Base-by-base conservation (phyloP, 2,888 invertebrate species). In the Patella caerulea region DNA sequence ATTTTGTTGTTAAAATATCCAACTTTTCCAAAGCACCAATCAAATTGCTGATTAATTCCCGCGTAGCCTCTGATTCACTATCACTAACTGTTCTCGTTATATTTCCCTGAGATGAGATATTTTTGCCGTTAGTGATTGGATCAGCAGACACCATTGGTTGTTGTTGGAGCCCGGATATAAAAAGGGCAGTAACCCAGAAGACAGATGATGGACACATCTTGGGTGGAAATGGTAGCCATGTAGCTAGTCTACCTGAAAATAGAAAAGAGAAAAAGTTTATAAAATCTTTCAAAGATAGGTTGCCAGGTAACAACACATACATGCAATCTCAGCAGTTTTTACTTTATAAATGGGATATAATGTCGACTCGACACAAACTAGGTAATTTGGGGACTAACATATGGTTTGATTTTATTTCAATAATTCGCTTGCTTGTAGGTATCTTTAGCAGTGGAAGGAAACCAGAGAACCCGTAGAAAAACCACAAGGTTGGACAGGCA, bases 1-100 rank as follows among this genome's bases (percentile, higher is more conserved):
- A 19, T 24, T 65, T 65, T 12, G 24, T 65, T 24, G 24, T 24
- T 65, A 84, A 56, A 1, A 84, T 75, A 54, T 80, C 73, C 70
- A 84, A 74, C 71, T 79, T 79, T 71, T 83, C 82, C 53, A 84
- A 71, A 12, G 79, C 56, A 53, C 81, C 81, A 29, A 83, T 80
- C 45, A 84, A 15, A 11, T 70, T 55, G 54, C 71, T 75, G 70
- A 70, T 53, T 29, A 75, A 54, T 19, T 71, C 55, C 45, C 45
- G 45, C 45, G 45, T 45, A 24, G 53, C 75, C 11, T 53, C 71
- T 2, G 65, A 11, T 24, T 53, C 15, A 24, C 54, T 71, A 55
- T 71, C 70, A 12, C 55, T 24, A 3, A 75, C 70, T n/a, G 55
- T 71, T 55, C 71, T 69, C 19, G 75, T 65, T 65, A 65, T 24